Evolutionary conservation across 2,113 vertebrate genomes (phyloP), one percentile per base, ranked within the genome.

Genomic region (Scartelaos histophorus): DNA sequence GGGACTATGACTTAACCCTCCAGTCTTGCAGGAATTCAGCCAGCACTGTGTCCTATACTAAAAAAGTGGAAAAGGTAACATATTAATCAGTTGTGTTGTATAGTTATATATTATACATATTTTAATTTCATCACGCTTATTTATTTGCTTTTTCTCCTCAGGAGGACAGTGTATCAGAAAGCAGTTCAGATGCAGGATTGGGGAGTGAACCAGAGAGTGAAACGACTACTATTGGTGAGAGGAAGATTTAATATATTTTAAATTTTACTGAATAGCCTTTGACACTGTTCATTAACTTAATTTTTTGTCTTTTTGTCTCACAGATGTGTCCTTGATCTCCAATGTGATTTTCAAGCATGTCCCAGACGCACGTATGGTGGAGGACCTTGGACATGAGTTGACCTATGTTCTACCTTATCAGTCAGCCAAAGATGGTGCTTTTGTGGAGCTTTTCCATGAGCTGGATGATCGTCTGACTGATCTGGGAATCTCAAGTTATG

Each of bases 201-300:
- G 98, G 97, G 86, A 99, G 97, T 16, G 98, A 99, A 93, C 98
- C 98, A 80, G 98, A 99, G 91, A 99, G 98, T 90, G 98, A 99
- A 90, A 98, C 96, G n/a, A 91, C 96, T 82, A 97, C 96, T 49
- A 95, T 98, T 83, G 98, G 97, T 99, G 93, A 94, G 90, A 85
- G 5, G 19, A 15, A 0, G 3, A 1, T 49, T 17, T 49, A 16
- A 4, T 3, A 51, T 51, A 6, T n/a, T 7, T 54, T 54, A 5
- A 10, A 9, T 21, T 54, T 21, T 21, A 9, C 38, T 9, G 7
- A 10, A 29, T 2, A 29, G 0, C 16, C n/a, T 3, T n/a, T 43
- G 19, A 9, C 9, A 64, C 17, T n/a, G 13, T 16, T 54, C 16
- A 35, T 7, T 1, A 34, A 66, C 5, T 1, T 58, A 13, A 1